Conservation (phyloP, 2,113 vertebrate species). For the Lepus europaeus region DNA sequence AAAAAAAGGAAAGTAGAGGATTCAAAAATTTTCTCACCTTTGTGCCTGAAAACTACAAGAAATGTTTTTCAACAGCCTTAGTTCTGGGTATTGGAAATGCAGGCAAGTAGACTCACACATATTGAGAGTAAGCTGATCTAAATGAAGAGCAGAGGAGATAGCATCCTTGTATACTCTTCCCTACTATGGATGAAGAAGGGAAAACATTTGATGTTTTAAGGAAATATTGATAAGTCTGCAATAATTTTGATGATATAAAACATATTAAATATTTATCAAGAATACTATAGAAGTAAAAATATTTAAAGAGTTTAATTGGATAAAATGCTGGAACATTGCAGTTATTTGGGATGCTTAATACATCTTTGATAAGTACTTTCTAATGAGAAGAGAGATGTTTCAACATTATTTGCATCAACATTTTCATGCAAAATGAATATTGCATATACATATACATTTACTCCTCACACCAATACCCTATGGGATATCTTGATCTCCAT, state of each 20-base stretch:
- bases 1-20: not conserved
- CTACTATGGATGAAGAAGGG: not conserved
- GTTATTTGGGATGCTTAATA: constrained; percentile 3
- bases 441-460: not conserved
- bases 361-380: not conserved
- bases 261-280: not conserved
- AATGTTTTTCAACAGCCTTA: not conserved
- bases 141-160: not conserved
- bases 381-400: not conserved
- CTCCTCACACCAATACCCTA: not conserved
- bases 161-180: not conserved
- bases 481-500: not conserved
- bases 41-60: not conserved
- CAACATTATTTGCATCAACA: not conserved
- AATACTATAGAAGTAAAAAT: not conserved
- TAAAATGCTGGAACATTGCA: not conserved
- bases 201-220: not conserved
- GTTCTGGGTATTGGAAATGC: not conserved
- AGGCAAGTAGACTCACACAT: not conserved
- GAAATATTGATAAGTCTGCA: constrained; percentile 7
- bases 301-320: constrained; percentile 11
- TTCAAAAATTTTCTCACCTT: not conserved
- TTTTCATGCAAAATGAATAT: not conserved
- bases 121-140: not conserved
- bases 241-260: not conserved